Percentiles rank a stretch among this genome's conserved stretches.
Evolutionary conservation across 2,113 vertebrate species (phyloP).

Genomic region (Empidonax traillii): DNA sequence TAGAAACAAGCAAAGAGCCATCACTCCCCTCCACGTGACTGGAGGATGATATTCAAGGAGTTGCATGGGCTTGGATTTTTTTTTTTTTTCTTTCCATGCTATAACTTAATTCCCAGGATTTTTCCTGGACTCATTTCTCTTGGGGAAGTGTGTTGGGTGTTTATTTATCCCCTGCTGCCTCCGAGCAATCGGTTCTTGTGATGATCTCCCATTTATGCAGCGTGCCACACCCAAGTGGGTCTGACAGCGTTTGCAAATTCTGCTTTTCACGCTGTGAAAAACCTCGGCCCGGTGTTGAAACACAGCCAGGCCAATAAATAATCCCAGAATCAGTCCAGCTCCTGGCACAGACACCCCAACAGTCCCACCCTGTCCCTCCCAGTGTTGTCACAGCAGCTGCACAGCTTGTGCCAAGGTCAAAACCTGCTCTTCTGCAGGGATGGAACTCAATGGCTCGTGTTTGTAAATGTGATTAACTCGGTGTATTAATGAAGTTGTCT

Average conservation of each 20-base stretch:
- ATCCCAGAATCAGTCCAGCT: background rate
- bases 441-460: background rate
- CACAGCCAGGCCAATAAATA: background rate
- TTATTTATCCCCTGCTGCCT: background rate
- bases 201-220: background rate
- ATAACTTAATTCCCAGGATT: background rate
- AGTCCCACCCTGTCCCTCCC: too few species aligned
- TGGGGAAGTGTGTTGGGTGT: background rate
- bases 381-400: background rate
- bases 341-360: too few species aligned
- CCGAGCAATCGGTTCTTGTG: background rate
- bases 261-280: background rate
- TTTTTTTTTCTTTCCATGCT: background rate
- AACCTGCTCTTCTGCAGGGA: accelerated
- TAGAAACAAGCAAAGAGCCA: background rate
- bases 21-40: background rate
- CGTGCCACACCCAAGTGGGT: background rate
- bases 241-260: background rate
- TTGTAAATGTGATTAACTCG: background rate
- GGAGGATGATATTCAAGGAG: background rate
- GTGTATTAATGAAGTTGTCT: background rate
- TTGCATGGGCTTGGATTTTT: background rate
- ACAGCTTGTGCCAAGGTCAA: accelerated
- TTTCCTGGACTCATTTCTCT: background rate
- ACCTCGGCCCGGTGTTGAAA: background rate